phyloP scores from a whole-genome alignment of 35 echinoderm and acorn worm species.

The Apostichopus japonicus region DNA sequence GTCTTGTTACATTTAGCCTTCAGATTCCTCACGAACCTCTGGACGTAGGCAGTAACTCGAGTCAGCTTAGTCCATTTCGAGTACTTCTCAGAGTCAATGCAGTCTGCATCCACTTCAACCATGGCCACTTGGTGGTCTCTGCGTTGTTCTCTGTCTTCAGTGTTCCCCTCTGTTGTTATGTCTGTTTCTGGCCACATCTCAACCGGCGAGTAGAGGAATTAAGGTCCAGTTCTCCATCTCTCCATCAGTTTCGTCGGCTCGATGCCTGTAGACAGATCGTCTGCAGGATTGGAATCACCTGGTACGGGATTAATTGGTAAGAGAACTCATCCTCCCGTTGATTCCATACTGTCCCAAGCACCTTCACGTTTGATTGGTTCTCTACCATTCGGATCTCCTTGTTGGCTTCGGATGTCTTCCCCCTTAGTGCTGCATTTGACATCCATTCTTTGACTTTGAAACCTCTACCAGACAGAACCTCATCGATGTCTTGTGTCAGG shows the following conservation, averaged over 20 bases:
- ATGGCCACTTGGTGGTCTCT: neutral
- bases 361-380: slow-evolving; percentile 33
- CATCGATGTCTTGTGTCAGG: slow-evolving; percentile 9
- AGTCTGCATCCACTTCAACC: slow-evolving; percentile 7
- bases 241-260: neutral
- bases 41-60: slow-evolving; percentile 82
- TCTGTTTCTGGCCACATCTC: slow-evolving; percentile 65
- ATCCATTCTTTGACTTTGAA: slow-evolving; percentile 62
- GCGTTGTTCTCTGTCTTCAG: neutral
- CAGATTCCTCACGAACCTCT: slow-evolving; percentile 62
- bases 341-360: slow-evolving; percentile 70
- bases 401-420: neutral
- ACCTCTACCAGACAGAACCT: slow-evolving; percentile 10
- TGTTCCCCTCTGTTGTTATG: neutral
- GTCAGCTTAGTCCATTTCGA: slow-evolving; percentile 61
- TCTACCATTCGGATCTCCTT: neutral
- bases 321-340: neutral
- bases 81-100: slow-evolving; percentile 58
- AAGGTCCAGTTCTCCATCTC: slow-evolving; percentile 63
- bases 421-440: slow-evolving; percentile 39
- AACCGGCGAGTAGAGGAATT: slow-evolving; percentile 60
- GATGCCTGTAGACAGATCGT: slow-evolving; percentile 74
- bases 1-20: slow-evolving; percentile 13
- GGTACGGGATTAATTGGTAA: slow-evolving; percentile 44
- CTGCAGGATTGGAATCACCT: slow-evolving; percentile 70